Evolutionary conservation across 2,888 invertebrate genomes (phyloP).

Genomic region (Eulithis testata): DNA sequence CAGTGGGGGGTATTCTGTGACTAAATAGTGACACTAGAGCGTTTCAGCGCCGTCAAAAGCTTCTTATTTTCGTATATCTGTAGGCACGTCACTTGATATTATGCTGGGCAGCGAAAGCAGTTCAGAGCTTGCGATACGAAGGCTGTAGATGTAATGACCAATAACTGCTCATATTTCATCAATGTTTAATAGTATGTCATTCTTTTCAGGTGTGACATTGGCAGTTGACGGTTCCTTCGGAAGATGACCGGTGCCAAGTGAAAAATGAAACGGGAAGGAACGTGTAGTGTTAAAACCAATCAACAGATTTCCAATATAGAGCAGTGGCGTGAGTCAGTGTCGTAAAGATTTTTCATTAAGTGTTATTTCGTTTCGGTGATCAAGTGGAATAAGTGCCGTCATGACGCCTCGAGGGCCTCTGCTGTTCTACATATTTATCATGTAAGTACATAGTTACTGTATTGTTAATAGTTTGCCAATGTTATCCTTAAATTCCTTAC

Average conservation of each 20-base stretch:
- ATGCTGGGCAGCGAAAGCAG: too few relatives aligned
- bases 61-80: too few relatives aligned
- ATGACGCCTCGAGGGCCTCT: conserved; percentile 62
- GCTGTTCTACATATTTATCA: conserved; percentile 62
- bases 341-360: conserved; percentile 50
- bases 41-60: too few relatives aligned
- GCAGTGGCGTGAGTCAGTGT: conserved; percentile 58
- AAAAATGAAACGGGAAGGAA: conserved; percentile 45
- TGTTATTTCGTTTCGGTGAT: conserved; percentile 59
- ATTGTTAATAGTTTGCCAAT: too few relatives aligned
- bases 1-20: too few relatives aligned
- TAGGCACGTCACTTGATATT: too few relatives aligned
- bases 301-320: conserved; percentile 52
- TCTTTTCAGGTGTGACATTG: conserved; percentile 53
- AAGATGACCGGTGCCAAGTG: conserved; percentile 67
- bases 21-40: too few relatives aligned
- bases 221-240: conserved; percentile 35
- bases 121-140: too few relatives aligned
- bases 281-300: conserved; percentile 49
- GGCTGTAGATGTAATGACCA: too few relatives aligned
- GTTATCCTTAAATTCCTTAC: too few relatives aligned
- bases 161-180: too few relatives aligned
- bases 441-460: conserved; percentile 58
- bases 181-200: conserved; percentile 12
- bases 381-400: conserved; percentile 55